A percentile compares a stretch with the other conserved stretches of the same genome.
Conservation (phyloP, 2,113 vertebrate genomes). For the Poicephalus meyeri region DNA sequence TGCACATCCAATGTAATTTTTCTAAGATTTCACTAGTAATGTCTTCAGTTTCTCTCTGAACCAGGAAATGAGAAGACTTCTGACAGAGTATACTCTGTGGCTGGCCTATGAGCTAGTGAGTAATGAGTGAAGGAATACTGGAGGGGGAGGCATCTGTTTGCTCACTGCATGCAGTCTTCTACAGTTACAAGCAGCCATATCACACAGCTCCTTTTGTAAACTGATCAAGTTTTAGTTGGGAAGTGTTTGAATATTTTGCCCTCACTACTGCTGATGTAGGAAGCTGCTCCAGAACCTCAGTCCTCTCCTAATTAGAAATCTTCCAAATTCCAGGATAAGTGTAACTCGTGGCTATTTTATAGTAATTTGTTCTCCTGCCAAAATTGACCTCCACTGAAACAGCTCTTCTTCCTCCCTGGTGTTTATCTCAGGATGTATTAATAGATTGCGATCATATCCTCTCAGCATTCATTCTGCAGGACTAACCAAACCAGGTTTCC, state of each 20-base stretch:
- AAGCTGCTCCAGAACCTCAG: background rate
- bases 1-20: background rate
- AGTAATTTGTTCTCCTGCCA: slow-evolving; percentile 38
- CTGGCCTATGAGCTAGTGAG: background rate
- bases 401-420: background rate
- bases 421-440: slow-evolving; percentile 51
- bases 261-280: background rate
- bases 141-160: background rate
- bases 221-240: background rate
- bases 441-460: slow-evolving; percentile 36
- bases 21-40: background rate
- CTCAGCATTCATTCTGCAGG: background rate
- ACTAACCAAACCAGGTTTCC: background rate
- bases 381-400: slow-evolving; percentile 29
- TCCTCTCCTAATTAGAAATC: background rate
- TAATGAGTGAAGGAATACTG: background rate
- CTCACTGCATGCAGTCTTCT: background rate
- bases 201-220: background rate
- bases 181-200: background rate
- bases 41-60: background rate
- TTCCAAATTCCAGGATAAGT: background rate
- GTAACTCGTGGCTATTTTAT: background rate
- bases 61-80: background rate
- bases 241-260: background rate
- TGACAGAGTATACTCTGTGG: background rate